Base-by-base conservation (phyloP, 2,113 vertebrate genomes). In the Anser brachyrhynchus region DNA sequence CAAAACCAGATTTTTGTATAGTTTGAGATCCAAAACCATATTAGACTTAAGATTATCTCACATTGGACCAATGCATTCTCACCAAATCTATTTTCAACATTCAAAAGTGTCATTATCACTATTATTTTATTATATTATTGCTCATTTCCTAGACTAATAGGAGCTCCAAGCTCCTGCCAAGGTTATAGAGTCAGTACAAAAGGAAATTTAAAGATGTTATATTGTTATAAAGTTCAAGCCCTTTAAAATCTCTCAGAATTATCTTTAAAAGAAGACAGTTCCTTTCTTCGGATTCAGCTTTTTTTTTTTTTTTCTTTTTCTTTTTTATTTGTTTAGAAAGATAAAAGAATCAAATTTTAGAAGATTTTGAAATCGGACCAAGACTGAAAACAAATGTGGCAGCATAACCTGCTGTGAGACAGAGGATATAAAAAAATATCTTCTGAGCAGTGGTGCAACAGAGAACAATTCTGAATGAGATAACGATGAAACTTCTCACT, bases 311-410 rank as follows among this genome's bases (percentile, higher is more conserved):
- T 29, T 37, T 37, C 37, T 37, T 18, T 51, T 25, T 25, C 23
- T 21, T 86, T 83, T 87, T 72, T 13, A 43, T 95, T 95, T 85
- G 59, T 87, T 59, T 74, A 59, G 90, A 80, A 93, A 92, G 72
- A 92, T 64, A n/a, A 76, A 93, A 96, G 41, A 70, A 33, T 21
- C 8, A 5, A 66, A 58, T 90, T 92, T 94, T 58, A 86, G 66
- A 84, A 84, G n/a, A 86, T 74, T 52, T 35, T 90, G 39, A 66
- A 91, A 74, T 91, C 64, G 94, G 43, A 39, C 13, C 16, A 72
- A 58, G 44, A 57, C n/a, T 25, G 87, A 93, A 94, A 93, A 91
- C 82, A 91, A 94, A 82, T 51, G 52, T 54, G 62, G 37, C 41
- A 10, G 28, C 71, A 62, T 87, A 87, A 80, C 67, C 72, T 88